phyloP scores from a whole-genome alignment of 2,888 invertebrate genomes.

The Himalopsyche anomala region DNA sequence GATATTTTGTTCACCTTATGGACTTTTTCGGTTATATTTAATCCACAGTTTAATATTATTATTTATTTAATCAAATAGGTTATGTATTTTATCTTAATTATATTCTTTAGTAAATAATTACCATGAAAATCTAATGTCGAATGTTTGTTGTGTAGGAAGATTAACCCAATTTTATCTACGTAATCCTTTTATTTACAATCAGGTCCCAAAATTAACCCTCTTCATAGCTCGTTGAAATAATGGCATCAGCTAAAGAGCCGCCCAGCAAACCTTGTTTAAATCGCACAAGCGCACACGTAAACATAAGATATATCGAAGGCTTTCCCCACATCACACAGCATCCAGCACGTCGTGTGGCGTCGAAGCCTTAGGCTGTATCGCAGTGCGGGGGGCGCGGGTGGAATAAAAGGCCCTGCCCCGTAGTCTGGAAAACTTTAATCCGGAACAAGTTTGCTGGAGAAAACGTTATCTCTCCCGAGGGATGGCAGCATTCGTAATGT shows the following conservation, averaged over 20 bases:
- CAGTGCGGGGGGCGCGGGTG: slow-evolving; percentile 21
- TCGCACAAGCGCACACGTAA: slow-evolving; percentile 22
- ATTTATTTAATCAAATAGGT: too few relatives aligned
- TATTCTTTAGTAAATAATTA: neutral
- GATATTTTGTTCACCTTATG: too few relatives aligned
- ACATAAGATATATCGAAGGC: slow-evolving; percentile 32
- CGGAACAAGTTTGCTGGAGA: slow-evolving; percentile 64
- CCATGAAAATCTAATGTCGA: slow-evolving; percentile 25
- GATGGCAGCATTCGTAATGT: slow-evolving; percentile 63
- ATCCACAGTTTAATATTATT: too few relatives aligned
- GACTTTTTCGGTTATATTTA: too few relatives aligned
- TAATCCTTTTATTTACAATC: slow-evolving; percentile 43
- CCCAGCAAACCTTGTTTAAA: slow-evolving; percentile 32
- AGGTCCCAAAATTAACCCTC: slow-evolving; percentile 32
- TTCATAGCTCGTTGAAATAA: slow-evolving; percentile 40
- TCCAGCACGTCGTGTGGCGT: slow-evolving; percentile 43
- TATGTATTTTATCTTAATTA: too few relatives aligned
- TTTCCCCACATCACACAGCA: slow-evolving; percentile 22
- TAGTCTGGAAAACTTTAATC: slow-evolving; percentile 65
- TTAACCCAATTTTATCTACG: slow-evolving; percentile 39
- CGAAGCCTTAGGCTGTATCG: slow-evolving; percentile 44
- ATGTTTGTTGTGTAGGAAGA: slow-evolving; percentile 32
- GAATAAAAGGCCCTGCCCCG: slow-evolving; percentile 42
- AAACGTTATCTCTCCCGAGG: slow-evolving; percentile 64
- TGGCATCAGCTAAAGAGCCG: slow-evolving; percentile 37